These are phyloP conservation scores for Centropus bengalensis DNA, from an alignment of 2,113 vertebrate genomes.

Conservation along the genomic window DNA sequence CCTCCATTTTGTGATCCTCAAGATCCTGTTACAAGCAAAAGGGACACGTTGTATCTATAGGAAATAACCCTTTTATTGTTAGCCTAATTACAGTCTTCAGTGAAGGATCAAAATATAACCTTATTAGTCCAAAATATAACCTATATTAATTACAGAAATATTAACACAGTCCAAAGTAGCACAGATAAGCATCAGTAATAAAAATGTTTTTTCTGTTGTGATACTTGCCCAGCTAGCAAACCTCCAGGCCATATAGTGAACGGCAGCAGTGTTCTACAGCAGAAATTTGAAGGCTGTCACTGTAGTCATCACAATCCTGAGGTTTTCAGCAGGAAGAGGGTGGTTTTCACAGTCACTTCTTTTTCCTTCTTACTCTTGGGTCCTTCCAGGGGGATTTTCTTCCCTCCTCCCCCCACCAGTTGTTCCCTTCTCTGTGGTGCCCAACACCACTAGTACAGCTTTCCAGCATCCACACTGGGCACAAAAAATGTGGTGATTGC, in stretches of 20 bases:
- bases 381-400: accelerated
- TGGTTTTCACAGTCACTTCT: background rate
- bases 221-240: background rate
- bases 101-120: background rate
- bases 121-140: background rate
- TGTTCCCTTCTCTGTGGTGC: background rate
- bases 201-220: background rate
- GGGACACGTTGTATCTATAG: background rate
- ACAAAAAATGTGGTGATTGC: background rate
- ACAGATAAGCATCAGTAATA: background rate
- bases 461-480: accelerated
- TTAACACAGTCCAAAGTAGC: background rate
- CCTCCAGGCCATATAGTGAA: background rate
- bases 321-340: background rate
- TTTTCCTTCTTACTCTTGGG: background rate
- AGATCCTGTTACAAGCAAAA: background rate
- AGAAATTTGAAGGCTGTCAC: background rate
- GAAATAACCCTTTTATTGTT: background rate
- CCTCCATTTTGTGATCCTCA: background rate
- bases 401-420: accelerated
- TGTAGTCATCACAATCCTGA: background rate
- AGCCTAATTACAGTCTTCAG: background rate
- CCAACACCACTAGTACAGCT: background rate
- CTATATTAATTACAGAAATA: background rate
- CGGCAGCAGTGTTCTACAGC: background rate